Conservation (phyloP, 2,888 invertebrate species). For the Acanthosepion lycidas region DNA sequence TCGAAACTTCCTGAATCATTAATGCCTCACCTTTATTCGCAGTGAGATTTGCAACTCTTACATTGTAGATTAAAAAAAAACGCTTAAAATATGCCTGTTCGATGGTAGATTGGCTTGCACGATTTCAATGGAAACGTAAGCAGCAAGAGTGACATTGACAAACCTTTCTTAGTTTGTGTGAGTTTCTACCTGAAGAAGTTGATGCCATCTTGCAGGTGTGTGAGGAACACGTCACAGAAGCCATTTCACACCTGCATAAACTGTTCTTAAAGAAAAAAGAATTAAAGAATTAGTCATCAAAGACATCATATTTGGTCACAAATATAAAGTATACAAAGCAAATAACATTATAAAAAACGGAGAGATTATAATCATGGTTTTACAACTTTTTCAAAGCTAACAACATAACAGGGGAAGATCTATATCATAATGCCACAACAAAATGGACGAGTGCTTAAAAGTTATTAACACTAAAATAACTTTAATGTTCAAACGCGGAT, state of each 20-base stretch:
- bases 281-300: not conserved
- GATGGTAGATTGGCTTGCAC: not conserved
- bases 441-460: not conserved
- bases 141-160: not conserved
- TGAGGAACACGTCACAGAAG: not conserved
- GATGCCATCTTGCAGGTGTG: not conserved
- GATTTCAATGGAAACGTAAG: not conserved
- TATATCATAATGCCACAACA: no score
- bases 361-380: not conserved
- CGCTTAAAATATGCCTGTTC: not conserved
- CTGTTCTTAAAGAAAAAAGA: not conserved
- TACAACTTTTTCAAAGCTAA: not conserved
- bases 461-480: no score
- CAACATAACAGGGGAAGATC: not conserved
- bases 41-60: no score
- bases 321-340: not conserved
- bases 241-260: not conserved
- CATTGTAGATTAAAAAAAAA: not conserved
- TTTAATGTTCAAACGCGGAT: no score
- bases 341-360: not conserved
- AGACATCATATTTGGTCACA: slow-evolving; percentile 11
- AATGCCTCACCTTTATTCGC: no score
- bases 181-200: not conserved
- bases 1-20: not conserved
- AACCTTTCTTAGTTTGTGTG: no score